phyloP scores from a whole-genome alignment of 2,797 vertebrate genomes.

The Mionectes olivaceus region DNA sequence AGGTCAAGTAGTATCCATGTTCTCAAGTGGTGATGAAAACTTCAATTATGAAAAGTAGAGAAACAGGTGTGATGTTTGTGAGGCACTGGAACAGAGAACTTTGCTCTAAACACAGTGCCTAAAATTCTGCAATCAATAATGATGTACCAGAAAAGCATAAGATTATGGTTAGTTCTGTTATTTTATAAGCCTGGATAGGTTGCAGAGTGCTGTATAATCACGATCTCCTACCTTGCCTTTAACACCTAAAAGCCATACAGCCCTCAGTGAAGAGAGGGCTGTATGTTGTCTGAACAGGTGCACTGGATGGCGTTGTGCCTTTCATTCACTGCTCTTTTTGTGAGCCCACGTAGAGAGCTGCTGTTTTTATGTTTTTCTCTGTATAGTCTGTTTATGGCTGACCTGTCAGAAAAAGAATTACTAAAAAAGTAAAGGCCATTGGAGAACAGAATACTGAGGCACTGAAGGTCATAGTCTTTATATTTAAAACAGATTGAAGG shows the following conservation, averaged over 20 bases:
- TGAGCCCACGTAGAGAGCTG: neutral
- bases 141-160: neutral
- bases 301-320: neutral
- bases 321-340: neutral
- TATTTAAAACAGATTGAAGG: neutral
- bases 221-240: neutral
- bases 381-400: neutral
- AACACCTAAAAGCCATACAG: neutral
- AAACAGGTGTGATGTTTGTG: constrained; percentile 72
- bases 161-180: neutral
- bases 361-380: neutral
- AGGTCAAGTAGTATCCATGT: constrained; percentile 54
- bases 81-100: neutral
- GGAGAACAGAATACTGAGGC: neutral
- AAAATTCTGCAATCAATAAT: neutral
- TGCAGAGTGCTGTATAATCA: neutral
- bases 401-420: neutral
- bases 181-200: neutral
- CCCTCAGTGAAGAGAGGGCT: neutral
- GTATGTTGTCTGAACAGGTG: neutral
- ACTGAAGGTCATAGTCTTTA: neutral
- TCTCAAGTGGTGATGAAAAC: constrained; percentile 76
- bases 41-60: constrained; percentile 70
- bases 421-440: neutral
- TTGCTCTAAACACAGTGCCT: neutral